Evolutionary conservation across 2,888 invertebrate species (phyloP), one percentile per base, ranked within the genome.

Genomic region (Adela reaumurella): DNA sequence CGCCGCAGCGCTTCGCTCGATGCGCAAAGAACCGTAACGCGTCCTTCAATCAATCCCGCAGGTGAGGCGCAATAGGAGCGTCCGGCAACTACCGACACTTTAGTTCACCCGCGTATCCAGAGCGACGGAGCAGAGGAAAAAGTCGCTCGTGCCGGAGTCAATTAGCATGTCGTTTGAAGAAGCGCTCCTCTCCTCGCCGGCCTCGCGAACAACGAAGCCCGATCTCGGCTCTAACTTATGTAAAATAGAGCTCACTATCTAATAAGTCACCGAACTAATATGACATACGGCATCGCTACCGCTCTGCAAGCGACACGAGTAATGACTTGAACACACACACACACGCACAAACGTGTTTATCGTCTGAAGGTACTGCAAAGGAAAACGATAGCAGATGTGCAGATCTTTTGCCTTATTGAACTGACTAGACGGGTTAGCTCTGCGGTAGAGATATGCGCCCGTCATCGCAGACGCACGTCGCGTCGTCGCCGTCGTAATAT

Each of bases 101-200:
- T 10, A 24, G 6, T 5, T 24, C 24, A 24, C 5, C 24, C 35
- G 8, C 11, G 11, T 35, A 35, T 14, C 35, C n/a, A n/a, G 35
- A 8, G 35, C 35, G 10, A 5, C 35, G 35, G 8, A 8, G 4
- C 24, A 8, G 5, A 24, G 24, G 24, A 24, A 24, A 24, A 24
- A 24, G 35, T 35, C 35, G 19, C 45, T 19, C 16, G 45, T 18
- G 41, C 63, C 62, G 62, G 59, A 66, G 69, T 74, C 76, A 77
- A 77, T 77, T 77, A 77, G 71, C 74, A 74, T 74, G 68, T 74
- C 69, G 68, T 74, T 74, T 72, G 71, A 71, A 74, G 74, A 74
- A 65, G 63, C 66, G 65, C 62, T 69, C 63, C 65, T 65, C 62
- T 63, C 58, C 60, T 59, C 51, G 60, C 56, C 57, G 55, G 57